Evolutionary conservation across 2,888 invertebrate species (phyloP).

Genomic region (Lepidonotus clava): DNA sequence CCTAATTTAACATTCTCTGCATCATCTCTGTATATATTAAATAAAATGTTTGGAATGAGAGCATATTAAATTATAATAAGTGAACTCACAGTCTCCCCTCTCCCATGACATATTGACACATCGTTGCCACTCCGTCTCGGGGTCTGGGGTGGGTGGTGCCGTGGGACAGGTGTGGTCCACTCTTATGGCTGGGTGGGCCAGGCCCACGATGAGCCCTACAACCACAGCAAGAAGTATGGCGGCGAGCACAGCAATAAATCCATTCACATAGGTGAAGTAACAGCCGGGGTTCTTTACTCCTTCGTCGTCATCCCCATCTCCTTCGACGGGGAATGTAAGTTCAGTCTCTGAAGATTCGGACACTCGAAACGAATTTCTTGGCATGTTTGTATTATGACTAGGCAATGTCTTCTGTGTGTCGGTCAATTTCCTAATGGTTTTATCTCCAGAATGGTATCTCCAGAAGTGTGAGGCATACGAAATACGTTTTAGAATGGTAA

Average conservation of each 20-base stretch:
- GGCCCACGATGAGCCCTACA: conserved; percentile 22
- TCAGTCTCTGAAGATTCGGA: neutral
- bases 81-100: neutral
- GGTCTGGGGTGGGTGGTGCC: neutral
- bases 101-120: conserved; percentile 19
- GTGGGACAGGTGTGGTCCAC: too few relatives aligned
- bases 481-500: too few relatives aligned
- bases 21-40: too few relatives aligned
- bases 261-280: neutral
- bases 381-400: too few relatives aligned
- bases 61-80: neutral
- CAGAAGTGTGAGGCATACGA: too few relatives aligned
- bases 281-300: neutral
- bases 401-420: too few relatives aligned
- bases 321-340: neutral
- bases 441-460: too few relatives aligned
- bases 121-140: neutral
- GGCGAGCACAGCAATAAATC: neutral
- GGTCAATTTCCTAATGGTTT: too few relatives aligned
- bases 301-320: neutral
- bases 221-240: neutral
- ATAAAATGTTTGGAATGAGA: neutral
- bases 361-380: neutral
- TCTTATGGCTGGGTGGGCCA: neutral
- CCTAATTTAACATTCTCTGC: too few relatives aligned